These are phyloP conservation scores for Agrochola lota DNA, from an alignment of 2,888 invertebrate genomes.

Conservation along the genomic window DNA sequence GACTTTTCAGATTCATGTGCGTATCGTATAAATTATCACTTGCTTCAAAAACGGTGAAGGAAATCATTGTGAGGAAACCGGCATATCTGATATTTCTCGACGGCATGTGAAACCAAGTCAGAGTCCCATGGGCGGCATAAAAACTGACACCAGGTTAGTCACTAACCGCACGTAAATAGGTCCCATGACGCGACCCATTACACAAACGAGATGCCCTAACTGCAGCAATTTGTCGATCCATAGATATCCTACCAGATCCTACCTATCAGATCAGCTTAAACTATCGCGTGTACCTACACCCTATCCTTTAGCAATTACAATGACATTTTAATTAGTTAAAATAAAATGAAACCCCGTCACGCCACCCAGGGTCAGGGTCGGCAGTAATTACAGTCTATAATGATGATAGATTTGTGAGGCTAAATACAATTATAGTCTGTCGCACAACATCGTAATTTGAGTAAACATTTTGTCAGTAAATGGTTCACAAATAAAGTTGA, in stretches of 20 bases:
- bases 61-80: too few relatives aligned
- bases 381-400: constrained; percentile 47
- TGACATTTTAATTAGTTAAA: constrained; percentile 61
- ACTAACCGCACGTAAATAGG: too few relatives aligned
- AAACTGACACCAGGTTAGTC: too few relatives aligned
- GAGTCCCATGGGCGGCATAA: too few relatives aligned
- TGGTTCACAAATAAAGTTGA: constrained; percentile 46
- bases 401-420: constrained; percentile 48
- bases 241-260: too few relatives aligned
- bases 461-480: constrained; percentile 57
- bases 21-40: too few relatives aligned
- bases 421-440: constrained; percentile 48
- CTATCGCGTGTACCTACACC: constrained; percentile 49
- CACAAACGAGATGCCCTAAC: constrained; percentile 4
- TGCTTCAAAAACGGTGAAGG: too few relatives aligned
- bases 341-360: constrained; percentile 49
- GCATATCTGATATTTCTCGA: too few relatives aligned
- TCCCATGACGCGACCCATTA: background rate
- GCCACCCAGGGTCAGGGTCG: constrained; percentile 54
- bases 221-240: background rate
- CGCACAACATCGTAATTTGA: constrained; percentile 44
- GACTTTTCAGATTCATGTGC: too few relatives aligned
- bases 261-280: constrained; percentile 10
- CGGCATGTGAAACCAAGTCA: too few relatives aligned
- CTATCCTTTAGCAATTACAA: constrained; percentile 52